Evolutionary conservation across 2,113 vertebrate genomes (phyloP).

Genomic region (Anhinga rufa): DNA sequence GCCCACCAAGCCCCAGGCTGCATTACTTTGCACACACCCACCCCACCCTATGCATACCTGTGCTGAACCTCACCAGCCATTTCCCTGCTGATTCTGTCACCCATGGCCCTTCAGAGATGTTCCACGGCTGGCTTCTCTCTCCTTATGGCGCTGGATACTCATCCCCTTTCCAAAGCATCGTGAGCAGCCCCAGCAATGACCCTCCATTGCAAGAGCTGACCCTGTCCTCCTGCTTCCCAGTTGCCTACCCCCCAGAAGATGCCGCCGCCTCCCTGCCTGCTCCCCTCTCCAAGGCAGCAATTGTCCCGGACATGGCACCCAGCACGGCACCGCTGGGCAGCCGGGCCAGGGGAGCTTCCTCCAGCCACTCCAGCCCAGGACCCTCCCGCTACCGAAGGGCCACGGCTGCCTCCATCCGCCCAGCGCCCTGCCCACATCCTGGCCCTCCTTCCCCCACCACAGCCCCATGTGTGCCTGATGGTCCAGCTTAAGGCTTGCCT

Average conservation of each 20-base stretch:
- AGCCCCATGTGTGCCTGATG: neutral
- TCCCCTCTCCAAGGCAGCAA: neutral
- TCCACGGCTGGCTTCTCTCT: neutral
- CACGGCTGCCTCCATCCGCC: neutral
- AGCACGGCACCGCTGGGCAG: neutral
- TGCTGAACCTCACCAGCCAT: neutral
- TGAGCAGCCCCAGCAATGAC: neutral
- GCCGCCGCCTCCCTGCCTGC: neutral
- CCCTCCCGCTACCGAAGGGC: neutral
- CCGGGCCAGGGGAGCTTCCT: neutral
- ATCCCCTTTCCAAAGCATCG: neutral
- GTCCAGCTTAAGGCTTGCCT: neutral
- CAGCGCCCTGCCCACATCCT: neutral
- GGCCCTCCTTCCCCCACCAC: neutral
- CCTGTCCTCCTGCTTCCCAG: neutral
- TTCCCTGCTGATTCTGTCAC: neutral
- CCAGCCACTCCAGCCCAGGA: neutral
- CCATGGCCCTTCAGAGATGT: too few relatives aligned
- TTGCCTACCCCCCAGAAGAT: too few relatives aligned
- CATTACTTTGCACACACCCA: too few relatives aligned
- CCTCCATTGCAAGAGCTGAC: neutral
- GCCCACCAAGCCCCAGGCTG: neutral
- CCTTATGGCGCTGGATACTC: too few relatives aligned
- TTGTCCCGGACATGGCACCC: neutral
- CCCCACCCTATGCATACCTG: accelerated